Conservation (phyloP, 1,140 invertebrate genomes). For the Micrasema minimum region DNA sequence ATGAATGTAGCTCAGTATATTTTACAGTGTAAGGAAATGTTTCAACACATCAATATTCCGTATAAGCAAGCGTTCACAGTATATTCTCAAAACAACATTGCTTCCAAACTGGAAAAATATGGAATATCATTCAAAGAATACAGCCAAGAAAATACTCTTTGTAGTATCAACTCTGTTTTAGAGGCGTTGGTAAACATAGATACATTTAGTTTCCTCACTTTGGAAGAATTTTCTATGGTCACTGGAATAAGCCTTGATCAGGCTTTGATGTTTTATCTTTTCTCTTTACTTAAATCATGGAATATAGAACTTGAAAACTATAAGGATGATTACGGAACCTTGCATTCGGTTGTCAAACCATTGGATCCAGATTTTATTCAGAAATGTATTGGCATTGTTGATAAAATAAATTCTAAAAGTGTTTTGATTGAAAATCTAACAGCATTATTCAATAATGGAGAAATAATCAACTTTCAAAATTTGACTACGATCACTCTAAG, state of each 20-base stretch:
- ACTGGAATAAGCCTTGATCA: constrained; percentile 60
- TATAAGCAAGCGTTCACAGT: constrained; percentile 45
- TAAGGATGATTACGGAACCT: constrained; percentile 57
- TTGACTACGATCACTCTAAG: constrained; percentile 61
- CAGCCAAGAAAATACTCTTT: constrained; percentile 39
- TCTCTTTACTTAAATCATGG: constrained; percentile 62
- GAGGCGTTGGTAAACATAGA: constrained; percentile 45
- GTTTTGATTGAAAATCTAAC: constrained; percentile 60
- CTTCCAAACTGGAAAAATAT: constrained; percentile 46
- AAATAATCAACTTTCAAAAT: constrained; percentile 59
- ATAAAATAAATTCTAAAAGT: constrained; percentile 61
- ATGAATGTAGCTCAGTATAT: constrained; percentile 47
- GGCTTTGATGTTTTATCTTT: constrained; percentile 62
- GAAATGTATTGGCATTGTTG: constrained; percentile 60
- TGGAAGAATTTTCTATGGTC: constrained; percentile 59
- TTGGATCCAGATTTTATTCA: constrained; percentile 55
- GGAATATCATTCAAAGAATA: constrained; percentile 47
- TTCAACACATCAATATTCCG: constrained; percentile 41
- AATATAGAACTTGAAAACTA: constrained; percentile 60
- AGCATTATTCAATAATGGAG: constrained; percentile 65
- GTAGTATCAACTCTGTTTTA: constrained; percentile 37
- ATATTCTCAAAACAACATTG: constrained; percentile 47
- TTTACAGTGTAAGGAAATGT: constrained; percentile 47
- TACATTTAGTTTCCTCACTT: constrained; percentile 37
- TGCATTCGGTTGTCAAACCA: constrained; percentile 54